Evolutionary conservation across 30 jellyfish, hydroid and myxozoan species (phyloP).

Genomic region (Sanderia malayensis): DNA sequence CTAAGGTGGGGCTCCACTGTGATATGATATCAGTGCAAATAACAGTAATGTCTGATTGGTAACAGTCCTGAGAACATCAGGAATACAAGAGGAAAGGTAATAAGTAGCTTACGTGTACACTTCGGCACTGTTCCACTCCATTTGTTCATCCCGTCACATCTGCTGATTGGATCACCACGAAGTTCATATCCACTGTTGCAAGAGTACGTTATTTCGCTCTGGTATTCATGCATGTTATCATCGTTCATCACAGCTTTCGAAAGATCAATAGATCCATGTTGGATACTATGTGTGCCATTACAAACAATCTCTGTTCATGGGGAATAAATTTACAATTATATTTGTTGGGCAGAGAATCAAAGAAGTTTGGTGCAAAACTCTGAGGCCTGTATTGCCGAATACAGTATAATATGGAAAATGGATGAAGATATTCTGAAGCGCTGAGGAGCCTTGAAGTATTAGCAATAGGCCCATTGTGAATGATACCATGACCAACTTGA

Average conservation of each 20-base stretch:
- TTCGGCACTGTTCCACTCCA: not conserved
- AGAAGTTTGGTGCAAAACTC: no score
- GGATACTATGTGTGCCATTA: not conserved
- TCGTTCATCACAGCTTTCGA: not conserved
- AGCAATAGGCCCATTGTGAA: no score
- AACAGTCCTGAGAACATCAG: no score
- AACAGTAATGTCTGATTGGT: no score
- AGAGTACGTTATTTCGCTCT: not conserved
- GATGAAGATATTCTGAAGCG: no score
- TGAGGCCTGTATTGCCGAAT: no score
- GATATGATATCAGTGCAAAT: not conserved
- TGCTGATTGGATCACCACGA: not conserved
- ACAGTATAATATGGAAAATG: no score
- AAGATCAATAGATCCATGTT: not conserved
- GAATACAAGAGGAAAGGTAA: no score
- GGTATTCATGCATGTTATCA: not conserved
- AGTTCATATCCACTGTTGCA: not conserved
- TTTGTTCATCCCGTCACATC: not conserved
- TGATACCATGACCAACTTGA: no score
- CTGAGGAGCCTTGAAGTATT: no score
- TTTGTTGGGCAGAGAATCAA: no score
- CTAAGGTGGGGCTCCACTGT: not conserved
- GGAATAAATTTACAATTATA: no score
- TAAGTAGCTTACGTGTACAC: not conserved
- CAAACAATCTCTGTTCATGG: not conserved